Base-by-base conservation (phyloP, 2,113 vertebrate genomes). In the Psilopogon haemacephalus region DNA sequence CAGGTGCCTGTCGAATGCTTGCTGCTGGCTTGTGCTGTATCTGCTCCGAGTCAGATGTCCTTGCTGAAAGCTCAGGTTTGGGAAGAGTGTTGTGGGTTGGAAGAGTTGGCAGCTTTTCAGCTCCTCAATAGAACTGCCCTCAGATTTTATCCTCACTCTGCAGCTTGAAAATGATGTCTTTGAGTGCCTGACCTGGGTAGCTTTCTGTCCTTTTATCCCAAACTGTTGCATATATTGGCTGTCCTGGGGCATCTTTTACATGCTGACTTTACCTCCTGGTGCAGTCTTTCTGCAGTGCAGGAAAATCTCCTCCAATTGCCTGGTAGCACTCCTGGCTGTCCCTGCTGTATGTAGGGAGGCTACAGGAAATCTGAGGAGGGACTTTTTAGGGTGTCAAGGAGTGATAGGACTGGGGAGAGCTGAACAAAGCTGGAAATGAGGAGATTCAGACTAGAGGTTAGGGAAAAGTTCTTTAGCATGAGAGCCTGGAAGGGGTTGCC, bases 21-120 rank as follows among this genome's bases (percentile, higher is more conserved):
- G 18, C 0, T 0, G 0, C 6, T 87, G 63, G 14, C 52, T 59
- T 30, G 18, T 20, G 7, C 32, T 70, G 1, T 20, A 54, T 59
- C 28, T 56, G 70, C 58, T 82, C 38, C 46, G 18, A 8, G 12
- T 48, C 8, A 27, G 20, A 27, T 84, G 16, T 17, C 27, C 28
- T 64, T 72, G 67, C 67, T 72, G 84, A 79, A 68, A 62, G 44
- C 35, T 70, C 40, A 26, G 32, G 15, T n/a, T n/a, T n/a, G n/a
- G n/a, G n/a, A n/a, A n/a, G n/a, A n/a, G n/a, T n/a, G n/a, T 71
- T 62, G 18, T 9, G 15, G 48, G 69, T n/a, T 1, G 15, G 59
- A 77, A 33, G 52, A 73, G 28, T 7, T 73, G 28, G 60, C 68
- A 88, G 46, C 50, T 78, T 76, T 63, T 59, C 60, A 69, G 40